Conservation (phyloP, 2,888 invertebrate genomes). For the Teleiodes luculella region DNA sequence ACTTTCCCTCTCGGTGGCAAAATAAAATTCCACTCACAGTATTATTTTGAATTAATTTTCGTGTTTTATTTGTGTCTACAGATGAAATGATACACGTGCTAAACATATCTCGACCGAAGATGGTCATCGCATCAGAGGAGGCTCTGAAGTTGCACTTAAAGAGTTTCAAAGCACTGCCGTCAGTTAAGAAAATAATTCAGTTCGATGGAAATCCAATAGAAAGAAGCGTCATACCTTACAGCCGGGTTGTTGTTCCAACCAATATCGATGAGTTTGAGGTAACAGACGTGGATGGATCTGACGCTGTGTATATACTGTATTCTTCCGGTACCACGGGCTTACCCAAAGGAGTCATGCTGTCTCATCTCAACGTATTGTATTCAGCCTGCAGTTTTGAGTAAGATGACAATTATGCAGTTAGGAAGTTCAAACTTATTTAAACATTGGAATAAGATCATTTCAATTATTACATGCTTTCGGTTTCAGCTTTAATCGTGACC, state of each 20-base stretch:
- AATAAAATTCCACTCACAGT: too few relatives aligned
- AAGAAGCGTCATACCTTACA: conserved; percentile 20
- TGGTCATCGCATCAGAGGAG: conserved; percentile 79
- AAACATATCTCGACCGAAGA: conserved; percentile 81
- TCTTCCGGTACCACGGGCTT: conserved; percentile 87
- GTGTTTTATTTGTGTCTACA: conserved; percentile 24
- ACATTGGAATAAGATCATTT: too few relatives aligned
- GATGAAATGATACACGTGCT: conserved; percentile 75
- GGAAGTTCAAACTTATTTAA: too few relatives aligned
- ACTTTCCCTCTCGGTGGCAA: too few relatives aligned
- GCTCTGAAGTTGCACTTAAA: conserved; percentile 38
- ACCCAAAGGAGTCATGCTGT: conserved; percentile 87
- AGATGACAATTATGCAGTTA: conserved; percentile 24
- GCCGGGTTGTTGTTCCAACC: conserved; percentile 65
- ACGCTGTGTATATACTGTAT: conserved; percentile 64
- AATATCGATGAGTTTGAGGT: conserved; percentile 26
- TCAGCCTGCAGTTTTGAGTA: conserved; percentile 73
- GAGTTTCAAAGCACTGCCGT: conserved; percentile 36
- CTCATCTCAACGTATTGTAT: conserved; percentile 71
- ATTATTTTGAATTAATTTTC: neutral
- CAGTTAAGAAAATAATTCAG: conserved; percentile 79
- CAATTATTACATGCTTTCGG: neutral
- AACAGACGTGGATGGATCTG: conserved; percentile 30
- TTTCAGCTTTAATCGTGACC: conserved; percentile 1
- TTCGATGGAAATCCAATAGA: conserved; percentile 69